Conservation (phyloP, 2,113 vertebrate species). For the Odocoileus virginianus region DNA sequence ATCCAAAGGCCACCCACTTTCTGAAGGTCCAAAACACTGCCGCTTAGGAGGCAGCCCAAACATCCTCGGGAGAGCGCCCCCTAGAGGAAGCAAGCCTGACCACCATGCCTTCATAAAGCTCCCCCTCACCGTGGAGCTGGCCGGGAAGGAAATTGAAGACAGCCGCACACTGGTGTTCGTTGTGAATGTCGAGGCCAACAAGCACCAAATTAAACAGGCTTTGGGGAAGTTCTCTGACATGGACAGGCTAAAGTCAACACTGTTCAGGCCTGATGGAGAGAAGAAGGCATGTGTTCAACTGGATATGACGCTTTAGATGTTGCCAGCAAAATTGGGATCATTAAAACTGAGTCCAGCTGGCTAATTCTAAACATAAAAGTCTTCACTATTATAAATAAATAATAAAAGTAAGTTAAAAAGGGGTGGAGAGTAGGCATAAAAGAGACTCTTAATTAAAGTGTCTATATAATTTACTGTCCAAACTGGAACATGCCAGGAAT, state of each 20-base stretch:
- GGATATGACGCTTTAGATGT: not conserved
- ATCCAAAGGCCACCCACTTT: not conserved
- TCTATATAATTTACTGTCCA: not conserved
- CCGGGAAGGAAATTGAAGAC: not conserved
- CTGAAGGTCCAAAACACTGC: not conserved
- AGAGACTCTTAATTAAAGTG: not conserved
- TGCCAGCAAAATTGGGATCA: not conserved
- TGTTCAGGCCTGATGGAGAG: not conserved
- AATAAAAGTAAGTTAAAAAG: not conserved
- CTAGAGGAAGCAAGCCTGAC: not conserved
- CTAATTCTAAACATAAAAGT: not conserved
- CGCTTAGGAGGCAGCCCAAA: not conserved
- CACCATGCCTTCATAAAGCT: not conserved
- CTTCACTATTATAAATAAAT: not conserved
- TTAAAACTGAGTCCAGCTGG: not conserved
- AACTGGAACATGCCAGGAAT: not conserved
- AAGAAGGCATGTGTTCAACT: not conserved
- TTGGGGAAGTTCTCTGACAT: not conserved
- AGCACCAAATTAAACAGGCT: not conserved
- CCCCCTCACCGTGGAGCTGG: not conserved
- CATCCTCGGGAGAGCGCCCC: not conserved
- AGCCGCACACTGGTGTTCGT: not conserved
- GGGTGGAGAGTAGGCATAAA: not conserved
- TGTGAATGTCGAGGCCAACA: not conserved
- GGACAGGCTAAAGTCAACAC: not conserved